Conservation (phyloP, 2,888 invertebrate genomes). For the Andrena bucephala region DNA sequence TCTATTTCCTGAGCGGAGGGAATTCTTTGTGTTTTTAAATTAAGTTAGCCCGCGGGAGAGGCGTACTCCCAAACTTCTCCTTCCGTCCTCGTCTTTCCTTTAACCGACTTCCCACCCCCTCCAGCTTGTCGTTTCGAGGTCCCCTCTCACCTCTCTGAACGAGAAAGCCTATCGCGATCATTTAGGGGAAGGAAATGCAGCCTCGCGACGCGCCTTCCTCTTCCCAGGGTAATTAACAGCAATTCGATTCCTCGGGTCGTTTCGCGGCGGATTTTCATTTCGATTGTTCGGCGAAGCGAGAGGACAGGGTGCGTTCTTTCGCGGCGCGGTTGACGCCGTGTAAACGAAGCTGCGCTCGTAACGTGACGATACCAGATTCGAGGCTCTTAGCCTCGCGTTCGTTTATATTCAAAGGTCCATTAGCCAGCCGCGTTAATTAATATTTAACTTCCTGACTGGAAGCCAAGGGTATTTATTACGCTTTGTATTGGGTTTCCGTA, state of each 20-base stretch:
- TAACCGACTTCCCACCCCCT: slow-evolving; percentile 5
- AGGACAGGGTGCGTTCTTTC: background rate
- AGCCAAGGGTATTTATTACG: slow-evolving; percentile 51
- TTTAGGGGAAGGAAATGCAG: background rate
- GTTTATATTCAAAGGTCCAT: slow-evolving; percentile 54
- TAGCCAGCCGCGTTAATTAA: slow-evolving; percentile 55
- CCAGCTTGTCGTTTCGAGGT: background rate
- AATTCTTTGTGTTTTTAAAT: slow-evolving; percentile 78
- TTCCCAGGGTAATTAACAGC: background rate
- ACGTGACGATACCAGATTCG: slow-evolving; percentile 42
- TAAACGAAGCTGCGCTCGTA: slow-evolving; percentile 14
- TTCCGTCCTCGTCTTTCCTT: slow-evolving; percentile 27
- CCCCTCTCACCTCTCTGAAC: background rate
- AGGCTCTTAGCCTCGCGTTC: slow-evolving; percentile 28
- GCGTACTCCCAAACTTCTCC: slow-evolving; percentile 63
- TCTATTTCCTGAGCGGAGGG: slow-evolving; percentile 68
- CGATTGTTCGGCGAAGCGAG: background rate
- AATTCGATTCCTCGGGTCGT: background rate
- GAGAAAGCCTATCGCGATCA: slow-evolving; percentile 30
- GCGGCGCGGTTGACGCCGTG: background rate
- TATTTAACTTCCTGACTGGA: slow-evolving; percentile 47
- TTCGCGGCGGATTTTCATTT: background rate
- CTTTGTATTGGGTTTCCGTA: slow-evolving; percentile 52
- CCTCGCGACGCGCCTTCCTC: background rate
- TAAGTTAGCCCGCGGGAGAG: slow-evolving; percentile 72